Conservation (phyloP, 2,113 vertebrate species). For the Anarrhichthys ocellatus region DNA sequence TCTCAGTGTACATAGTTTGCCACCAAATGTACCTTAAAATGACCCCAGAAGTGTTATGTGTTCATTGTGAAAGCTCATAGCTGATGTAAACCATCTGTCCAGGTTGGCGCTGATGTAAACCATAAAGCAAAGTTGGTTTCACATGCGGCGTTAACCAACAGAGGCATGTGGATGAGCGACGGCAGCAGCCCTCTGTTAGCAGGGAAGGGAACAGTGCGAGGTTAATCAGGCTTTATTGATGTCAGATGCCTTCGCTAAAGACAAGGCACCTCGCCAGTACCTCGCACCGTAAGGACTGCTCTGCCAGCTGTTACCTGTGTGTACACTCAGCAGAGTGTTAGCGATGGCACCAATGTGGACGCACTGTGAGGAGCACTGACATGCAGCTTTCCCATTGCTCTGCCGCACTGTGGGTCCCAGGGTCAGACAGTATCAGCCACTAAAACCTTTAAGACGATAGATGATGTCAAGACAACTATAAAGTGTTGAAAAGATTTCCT, state of each 20-base stretch:
- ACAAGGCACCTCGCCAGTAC: conserved; percentile 20
- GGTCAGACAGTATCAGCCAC: neutral
- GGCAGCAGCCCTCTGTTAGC: neutral
- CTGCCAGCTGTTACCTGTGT: conserved; percentile 27
- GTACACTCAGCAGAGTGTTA: neutral
- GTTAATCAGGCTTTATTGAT: conserved; percentile 42
- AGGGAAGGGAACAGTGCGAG: neutral
- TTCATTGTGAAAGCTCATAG: neutral
- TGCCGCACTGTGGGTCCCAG: no score
- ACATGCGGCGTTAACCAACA: neutral
- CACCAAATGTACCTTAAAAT: neutral
- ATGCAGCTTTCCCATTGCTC: no score
- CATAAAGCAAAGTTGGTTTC: neutral
- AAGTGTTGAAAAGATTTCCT: neutral
- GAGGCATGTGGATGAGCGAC: neutral
- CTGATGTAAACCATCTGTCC: neutral
- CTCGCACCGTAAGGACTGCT: neutral
- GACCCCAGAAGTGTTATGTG: neutral
- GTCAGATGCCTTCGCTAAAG: conserved; percentile 46
- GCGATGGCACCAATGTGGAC: neutral
- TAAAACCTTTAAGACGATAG: neutral
- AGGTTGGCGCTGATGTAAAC: neutral
- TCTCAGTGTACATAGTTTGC: neutral
- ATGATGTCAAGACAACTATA: neutral
- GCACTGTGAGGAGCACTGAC: neutral